Conservation (phyloP, 2,113 vertebrate species). For the Colinus virginianus region DNA sequence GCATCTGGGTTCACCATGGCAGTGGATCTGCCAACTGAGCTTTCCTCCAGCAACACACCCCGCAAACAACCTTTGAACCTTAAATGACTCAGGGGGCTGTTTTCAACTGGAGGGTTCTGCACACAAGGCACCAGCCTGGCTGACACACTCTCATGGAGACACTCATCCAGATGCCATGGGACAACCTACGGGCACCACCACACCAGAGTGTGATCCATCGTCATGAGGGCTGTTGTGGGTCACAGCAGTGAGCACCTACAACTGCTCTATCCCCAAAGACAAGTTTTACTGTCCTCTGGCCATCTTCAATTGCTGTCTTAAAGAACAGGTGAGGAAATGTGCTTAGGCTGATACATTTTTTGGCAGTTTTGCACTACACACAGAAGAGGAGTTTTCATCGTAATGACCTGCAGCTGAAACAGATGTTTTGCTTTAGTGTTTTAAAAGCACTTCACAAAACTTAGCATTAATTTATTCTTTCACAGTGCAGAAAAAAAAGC, state of each 20-base stretch:
- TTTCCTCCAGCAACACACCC: conserved; percentile 4
- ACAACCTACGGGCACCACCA: not conserved
- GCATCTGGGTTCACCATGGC: not conserved
- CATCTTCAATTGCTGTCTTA: not conserved
- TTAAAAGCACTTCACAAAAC: conserved; percentile 63
- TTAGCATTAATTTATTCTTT: conserved; percentile 63
- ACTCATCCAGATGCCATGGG: not conserved
- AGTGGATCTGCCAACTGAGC: not conserved
- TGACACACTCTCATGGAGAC: not conserved
- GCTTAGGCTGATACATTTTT: conserved; percentile 19
- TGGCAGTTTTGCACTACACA: conserved; percentile 25
- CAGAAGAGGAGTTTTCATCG: conserved; percentile 29
- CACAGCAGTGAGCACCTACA: not conserved
- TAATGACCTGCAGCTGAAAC: conserved; percentile 63
- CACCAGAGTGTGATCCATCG: not conserved
- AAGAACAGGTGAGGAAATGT: conserved; percentile 43
- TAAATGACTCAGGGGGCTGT: not conserved
- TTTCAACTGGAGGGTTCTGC: not conserved
- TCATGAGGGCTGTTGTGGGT: not conserved
- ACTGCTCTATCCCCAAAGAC: not conserved
- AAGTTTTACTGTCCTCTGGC: not conserved
- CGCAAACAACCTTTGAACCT: not conserved
- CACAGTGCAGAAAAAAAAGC: not conserved
- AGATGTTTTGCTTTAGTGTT: conserved; percentile 61
- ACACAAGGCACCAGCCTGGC: not conserved